These are phyloP conservation scores for Opisthograptis luteolata DNA, from an alignment of 2,888 invertebrate species.

Conservation along the genomic window DNA sequence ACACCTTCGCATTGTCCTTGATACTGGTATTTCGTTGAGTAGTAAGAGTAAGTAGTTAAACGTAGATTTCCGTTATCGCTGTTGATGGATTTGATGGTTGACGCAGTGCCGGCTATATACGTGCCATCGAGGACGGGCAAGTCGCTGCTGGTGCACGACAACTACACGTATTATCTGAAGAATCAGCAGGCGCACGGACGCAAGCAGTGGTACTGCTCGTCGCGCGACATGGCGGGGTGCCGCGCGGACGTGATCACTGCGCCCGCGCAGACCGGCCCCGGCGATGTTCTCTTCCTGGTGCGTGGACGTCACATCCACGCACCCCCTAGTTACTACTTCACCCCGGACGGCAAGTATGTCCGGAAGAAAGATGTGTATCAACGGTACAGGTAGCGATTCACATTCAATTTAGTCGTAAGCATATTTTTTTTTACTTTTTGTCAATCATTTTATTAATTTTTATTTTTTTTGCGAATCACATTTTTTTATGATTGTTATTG, in stretches of 20 bases:
- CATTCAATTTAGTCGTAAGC: slow-evolving; percentile 20
- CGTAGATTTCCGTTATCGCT: slow-evolving; percentile 7
- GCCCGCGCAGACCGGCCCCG: slow-evolving; percentile 58
- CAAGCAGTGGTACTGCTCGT: slow-evolving; percentile 81
- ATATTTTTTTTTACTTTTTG: slow-evolving; percentile 21
- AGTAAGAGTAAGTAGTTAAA: slow-evolving; percentile 19
- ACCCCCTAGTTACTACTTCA: slow-evolving; percentile 77
- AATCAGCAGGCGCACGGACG: slow-evolving; percentile 77
- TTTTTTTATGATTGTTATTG: slow-evolving; percentile 14
- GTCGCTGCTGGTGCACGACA: slow-evolving; percentile 75
- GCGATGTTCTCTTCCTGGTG: slow-evolving; percentile 75
- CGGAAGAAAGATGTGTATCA: slow-evolving; percentile 77
- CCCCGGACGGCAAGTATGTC: slow-evolving; percentile 78
- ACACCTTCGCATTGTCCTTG: not conserved
- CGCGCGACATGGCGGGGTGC: slow-evolving; percentile 79
- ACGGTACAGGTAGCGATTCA: slow-evolving; percentile 69
- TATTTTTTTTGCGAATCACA: slow-evolving; percentile 2
- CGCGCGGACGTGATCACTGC: slow-evolving; percentile 80
- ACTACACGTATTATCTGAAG: slow-evolving; percentile 80
- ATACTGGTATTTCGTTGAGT: slow-evolving; percentile 1
- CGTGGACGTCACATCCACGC: slow-evolving; percentile 76
- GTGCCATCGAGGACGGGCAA: slow-evolving; percentile 81
- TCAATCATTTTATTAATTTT: slow-evolving; percentile 27
- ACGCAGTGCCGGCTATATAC: slow-evolving; percentile 72
- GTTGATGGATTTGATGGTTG: slow-evolving; percentile 31